A percentile compares a stretch with the other conserved stretches of the same genome.
phyloP scores from a whole-genome alignment of 2,888 invertebrate species.

The Augiades crinisus region DNA sequence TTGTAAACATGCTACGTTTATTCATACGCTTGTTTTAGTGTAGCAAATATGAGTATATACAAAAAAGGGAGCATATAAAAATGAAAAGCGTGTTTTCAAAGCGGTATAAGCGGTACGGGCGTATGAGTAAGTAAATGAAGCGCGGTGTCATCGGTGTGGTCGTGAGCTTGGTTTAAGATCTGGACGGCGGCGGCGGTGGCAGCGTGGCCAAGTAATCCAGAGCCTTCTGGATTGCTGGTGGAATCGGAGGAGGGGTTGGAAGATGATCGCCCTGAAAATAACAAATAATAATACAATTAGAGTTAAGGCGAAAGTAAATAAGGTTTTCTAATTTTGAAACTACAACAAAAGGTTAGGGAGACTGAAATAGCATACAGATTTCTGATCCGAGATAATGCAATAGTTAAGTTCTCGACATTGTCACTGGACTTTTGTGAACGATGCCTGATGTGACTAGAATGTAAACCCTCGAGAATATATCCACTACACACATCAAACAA shows the following conservation, averaged over 20 bases:
- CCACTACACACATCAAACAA: too few relatives aligned
- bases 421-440: too few relatives aligned
- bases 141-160: conserved; percentile 24
- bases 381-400: too few relatives aligned
- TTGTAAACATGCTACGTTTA: conserved; percentile 45
- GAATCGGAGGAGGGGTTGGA: conserved; percentile 89
- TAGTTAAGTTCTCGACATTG: too few relatives aligned
- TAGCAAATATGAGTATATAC: conserved; percentile 19
- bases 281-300: background rate
- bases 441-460: too few relatives aligned
- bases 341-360: too few relatives aligned
- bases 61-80: conserved; percentile 16
- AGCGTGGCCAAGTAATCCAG: conserved; percentile 86
- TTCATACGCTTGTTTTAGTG: conserved; percentile 23
- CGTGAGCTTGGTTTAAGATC: conserved; percentile 40
- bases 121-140: conserved; percentile 27
- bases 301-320: too few relatives aligned
- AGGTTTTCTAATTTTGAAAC: too few relatives aligned
- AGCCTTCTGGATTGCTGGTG: conserved; percentile 88
- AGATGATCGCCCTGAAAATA: conserved; percentile 84
- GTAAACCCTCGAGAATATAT: too few relatives aligned
- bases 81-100: conserved; percentile 45
- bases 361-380: too few relatives aligned
- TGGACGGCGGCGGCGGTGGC: conserved; percentile 74
- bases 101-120: conserved; percentile 46